Evolutionary conservation across 2,888 invertebrate genomes (phyloP), one percentile per base, ranked within the genome.

Genomic region (Malacosoma neustria): DNA sequence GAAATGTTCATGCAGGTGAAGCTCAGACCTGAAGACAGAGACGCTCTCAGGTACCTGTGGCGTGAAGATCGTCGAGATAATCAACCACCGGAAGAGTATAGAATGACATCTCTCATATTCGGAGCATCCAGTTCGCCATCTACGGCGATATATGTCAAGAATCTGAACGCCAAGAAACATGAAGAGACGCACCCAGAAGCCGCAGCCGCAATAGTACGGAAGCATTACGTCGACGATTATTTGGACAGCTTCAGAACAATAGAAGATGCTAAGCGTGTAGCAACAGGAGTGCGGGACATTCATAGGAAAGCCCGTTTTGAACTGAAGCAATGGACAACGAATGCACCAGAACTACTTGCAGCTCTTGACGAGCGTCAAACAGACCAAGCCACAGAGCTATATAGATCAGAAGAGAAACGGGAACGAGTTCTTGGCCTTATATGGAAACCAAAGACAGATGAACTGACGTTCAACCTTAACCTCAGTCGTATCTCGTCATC

Each of bases 21-120:
- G 11, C 54, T 63, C 6, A 48, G 48, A 3, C 22, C 41, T 4
- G 43, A 48, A 13, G 59, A 62, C 38, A 48, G 53, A 43, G 43
- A 44, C 13, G 50, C 57, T 1, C 61, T 58, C 43, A 37, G 53
- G 4, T 58, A 61, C 40, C 36, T 63, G 3, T 65, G 59, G 51
- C 45, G 59, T 14, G 33, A 42, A 29, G 34, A 41, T 11, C 32
- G 34, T 5, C 39, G 43, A 1, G 39, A 44, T 4, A n/a, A n/a
- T n/a, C n/a, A n/a, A n/a, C 15, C 32, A 0, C 36, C 35, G 2
- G n/a, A 14, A n/a, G 30, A 30, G 2, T 58, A 50, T 31, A 37
- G 32, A 1, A 57, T 61, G 55, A 46, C 49, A 0, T 51, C 49
- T 0, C 54, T 61, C 52, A 52, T 54, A 0, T 55, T 49, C 15